These are phyloP conservation scores for Drosophila mayri DNA, from an alignment of 1,140 invertebrate species.

Conservation along the genomic window DNA sequence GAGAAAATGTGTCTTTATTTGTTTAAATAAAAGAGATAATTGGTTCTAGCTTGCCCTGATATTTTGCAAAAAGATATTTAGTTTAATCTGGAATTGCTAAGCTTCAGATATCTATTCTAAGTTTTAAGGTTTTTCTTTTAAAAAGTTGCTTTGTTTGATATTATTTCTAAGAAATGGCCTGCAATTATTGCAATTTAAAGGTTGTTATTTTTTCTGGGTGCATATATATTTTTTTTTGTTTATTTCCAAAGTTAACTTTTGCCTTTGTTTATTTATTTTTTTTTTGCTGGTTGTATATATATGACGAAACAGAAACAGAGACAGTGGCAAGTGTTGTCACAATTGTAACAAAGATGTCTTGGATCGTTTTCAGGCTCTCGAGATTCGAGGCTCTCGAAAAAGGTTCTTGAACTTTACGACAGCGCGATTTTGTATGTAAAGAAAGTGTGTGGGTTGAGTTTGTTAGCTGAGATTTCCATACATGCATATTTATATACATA, in stretches of 20 bases:
- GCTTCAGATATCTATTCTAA: too few species aligned
- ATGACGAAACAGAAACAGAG: slow-evolving; percentile 34
- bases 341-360: slow-evolving; percentile 71
- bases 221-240: not conserved
- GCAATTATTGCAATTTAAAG: not conserved
- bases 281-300: slow-evolving; percentile 7
- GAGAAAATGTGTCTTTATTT: not conserved
- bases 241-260: not conserved
- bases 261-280: not conserved
- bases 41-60: not conserved
- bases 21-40: not conserved
- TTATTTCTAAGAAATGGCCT: not conserved
- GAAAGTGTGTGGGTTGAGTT: slow-evolving; percentile 63
- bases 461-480: slow-evolving; percentile 25
- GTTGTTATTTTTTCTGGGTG: not conserved
- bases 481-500: slow-evolving; percentile 42
- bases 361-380: slow-evolving; percentile 52
- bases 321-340: slow-evolving; percentile 59
- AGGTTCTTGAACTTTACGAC: slow-evolving; percentile 76
- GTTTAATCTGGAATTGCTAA: not conserved
- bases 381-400: slow-evolving; percentile 56
- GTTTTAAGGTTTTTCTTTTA: too few species aligned
- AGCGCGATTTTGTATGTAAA: slow-evolving; percentile 47
- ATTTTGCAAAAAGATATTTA: not conserved
- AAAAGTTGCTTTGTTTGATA: not conserved